Percentiles rank a stretch among this genome's conserved stretches.
Evolutionary conservation across 1,140 invertebrate species (phyloP).

Genomic region (Megathymus violae): DNA sequence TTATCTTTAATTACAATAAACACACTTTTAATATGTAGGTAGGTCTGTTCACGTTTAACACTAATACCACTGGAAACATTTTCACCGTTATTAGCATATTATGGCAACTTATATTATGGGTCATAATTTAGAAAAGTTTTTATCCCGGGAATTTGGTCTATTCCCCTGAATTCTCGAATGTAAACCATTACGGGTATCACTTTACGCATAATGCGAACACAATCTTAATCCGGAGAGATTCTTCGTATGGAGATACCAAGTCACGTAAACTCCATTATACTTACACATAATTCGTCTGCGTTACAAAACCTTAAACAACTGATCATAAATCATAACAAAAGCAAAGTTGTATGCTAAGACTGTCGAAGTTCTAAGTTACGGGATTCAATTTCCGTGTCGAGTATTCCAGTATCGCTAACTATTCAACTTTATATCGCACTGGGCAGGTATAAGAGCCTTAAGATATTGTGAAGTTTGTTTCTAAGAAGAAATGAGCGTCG

Average conservation of each 20-base stretch:
- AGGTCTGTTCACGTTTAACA: no score
- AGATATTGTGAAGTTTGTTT: constrained; percentile 7
- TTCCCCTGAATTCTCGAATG: no score
- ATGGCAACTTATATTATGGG: no score
- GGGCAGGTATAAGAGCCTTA: constrained; percentile 1
- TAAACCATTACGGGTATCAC: no score
- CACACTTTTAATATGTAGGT: no score
- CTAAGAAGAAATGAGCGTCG: neutral
- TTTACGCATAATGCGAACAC: no score
- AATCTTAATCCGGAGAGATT: constrained; percentile 6
- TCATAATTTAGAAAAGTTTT: no score
- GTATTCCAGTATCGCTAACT: constrained; percentile 17
- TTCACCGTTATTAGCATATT: no score
- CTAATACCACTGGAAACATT: no score
- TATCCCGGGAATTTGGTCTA: no score
- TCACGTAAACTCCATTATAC: constrained; percentile 17
- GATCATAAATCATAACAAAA: constrained; percentile 24
- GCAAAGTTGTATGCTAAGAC: constrained; percentile 6
- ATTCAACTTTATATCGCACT: constrained; percentile 2
- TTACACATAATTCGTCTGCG: neutral
- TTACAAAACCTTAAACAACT: constrained; percentile 14
- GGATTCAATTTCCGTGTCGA: constrained; percentile 22
- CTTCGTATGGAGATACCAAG: constrained; percentile 14
- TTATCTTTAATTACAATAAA: no score
- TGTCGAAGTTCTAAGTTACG: constrained; percentile 14